Percentiles rank a stretch among this genome's conserved stretches.
Conservation (phyloP, 2,888 invertebrate genomes). For the Lithophane semibrunnea region DNA sequence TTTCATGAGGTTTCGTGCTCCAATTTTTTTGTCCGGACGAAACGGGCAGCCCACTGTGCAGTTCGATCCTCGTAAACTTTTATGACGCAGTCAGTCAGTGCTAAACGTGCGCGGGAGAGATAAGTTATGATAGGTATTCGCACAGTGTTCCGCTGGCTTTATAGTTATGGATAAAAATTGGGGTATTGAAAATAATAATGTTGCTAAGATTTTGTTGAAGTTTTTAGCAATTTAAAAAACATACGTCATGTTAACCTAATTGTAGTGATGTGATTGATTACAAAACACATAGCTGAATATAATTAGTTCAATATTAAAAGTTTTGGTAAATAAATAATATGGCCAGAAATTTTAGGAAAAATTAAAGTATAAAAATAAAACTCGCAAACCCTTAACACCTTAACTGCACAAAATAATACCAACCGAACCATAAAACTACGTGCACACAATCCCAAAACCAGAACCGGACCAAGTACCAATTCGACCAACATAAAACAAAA, state of each 20-base stretch:
- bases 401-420: slow-evolving; percentile 8
- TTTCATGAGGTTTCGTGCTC: slow-evolving; percentile 71
- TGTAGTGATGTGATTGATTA: neutral
- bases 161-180: slow-evolving; percentile 40
- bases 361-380: neutral
- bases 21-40: slow-evolving; percentile 66
- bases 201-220: neutral
- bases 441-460: slow-evolving; percentile 25
- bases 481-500: slow-evolving; percentile 46
- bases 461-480: slow-evolving; percentile 46
- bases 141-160: slow-evolving; percentile 49
- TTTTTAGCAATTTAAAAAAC: neutral
- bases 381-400: neutral
- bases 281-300: no score
- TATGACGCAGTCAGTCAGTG: slow-evolving; percentile 68
- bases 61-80: slow-evolving; percentile 72
- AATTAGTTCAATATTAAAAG: neutral
- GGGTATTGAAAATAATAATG: slow-evolving; percentile 13
- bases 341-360: no score
- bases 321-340: no score
- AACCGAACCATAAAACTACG: slow-evolving; percentile 21
- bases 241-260: neutral
- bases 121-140: slow-evolving; percentile 66
- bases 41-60: slow-evolving; percentile 65
- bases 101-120: slow-evolving; percentile 56